Evolutionary conservation across 2,797 vertebrate genomes (phyloP).

Genomic region (Sardinella longiceps): DNA sequence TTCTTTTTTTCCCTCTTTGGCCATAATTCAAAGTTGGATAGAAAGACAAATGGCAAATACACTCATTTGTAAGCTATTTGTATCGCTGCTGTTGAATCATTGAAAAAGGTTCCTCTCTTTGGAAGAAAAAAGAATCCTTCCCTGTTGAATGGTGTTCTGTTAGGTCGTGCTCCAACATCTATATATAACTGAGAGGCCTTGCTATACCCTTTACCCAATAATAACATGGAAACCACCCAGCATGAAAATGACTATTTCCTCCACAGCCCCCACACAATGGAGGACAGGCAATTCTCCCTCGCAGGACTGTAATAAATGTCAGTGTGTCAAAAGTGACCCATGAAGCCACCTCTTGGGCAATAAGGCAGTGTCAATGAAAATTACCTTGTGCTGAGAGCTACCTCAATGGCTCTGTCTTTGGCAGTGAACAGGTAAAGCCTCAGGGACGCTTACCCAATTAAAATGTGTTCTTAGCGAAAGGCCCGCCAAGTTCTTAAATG

Average conservation of each 20-base stretch:
- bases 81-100: neutral
- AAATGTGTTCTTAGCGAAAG: slow-evolving; percentile 23
- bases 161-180: neutral
- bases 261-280: neutral
- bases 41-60: no score
- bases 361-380: neutral
- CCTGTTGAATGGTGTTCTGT: neutral
- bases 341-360: slow-evolving; percentile 15
- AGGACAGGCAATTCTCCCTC: neutral
- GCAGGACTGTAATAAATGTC: slow-evolving; percentile 30
- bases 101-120: neutral
- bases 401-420: neutral
- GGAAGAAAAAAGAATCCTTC: neutral
- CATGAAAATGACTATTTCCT: neutral
- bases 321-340: slow-evolving; percentile 4
- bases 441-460: slow-evolving; percentile 31
- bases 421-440: neutral
- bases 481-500: slow-evolving; percentile 6
- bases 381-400: slow-evolving; percentile 16
- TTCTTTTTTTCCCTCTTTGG: no score
- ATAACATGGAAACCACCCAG: neutral
- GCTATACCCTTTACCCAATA: neutral
- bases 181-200: neutral
- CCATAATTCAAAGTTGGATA: no score
- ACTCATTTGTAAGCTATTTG: neutral